A percentile compares a stretch with the other conserved stretches of the same genome.
Conservation (phyloP, 1,140 invertebrate species). For the Patella vulgata region DNA sequence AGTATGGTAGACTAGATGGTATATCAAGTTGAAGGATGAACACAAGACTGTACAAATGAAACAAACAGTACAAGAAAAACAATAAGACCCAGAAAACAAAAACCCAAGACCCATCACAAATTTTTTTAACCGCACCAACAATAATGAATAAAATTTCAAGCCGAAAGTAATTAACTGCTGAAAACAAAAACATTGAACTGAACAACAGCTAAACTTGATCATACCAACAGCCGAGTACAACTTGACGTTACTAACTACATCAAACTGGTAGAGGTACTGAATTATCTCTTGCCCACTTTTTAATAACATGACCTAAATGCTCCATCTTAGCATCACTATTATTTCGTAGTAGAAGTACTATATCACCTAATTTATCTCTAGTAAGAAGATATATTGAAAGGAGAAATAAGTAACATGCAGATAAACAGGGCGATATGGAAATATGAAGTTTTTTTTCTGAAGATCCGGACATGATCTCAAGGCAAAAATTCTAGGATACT, state of each 20-base stretch:
- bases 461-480: no score
- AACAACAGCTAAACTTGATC: no score
- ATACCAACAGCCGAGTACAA: no score
- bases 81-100: no score
- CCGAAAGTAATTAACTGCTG: not conserved
- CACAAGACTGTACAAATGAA: no score
- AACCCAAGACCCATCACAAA: no score
- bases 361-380: slow-evolving; percentile 82
- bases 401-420: not conserved
- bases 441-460: not conserved
- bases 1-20: no score
- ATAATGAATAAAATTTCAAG: no score
- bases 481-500: no score
- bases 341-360: slow-evolving; percentile 82
- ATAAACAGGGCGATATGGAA: not conserved
- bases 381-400: slow-evolving; percentile 31
- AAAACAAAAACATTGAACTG: not conserved
- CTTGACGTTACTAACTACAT: not conserved
- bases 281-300: slow-evolving; percentile 90
- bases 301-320: slow-evolving; percentile 85
- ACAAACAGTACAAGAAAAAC: no score
- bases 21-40: no score
- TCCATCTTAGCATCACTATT: slow-evolving; percentile 88
- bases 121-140: no score
- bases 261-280: slow-evolving; percentile 41